phyloP scores from a whole-genome alignment of 1,140 invertebrate species.

The Rhopalosiphum padi region DNA sequence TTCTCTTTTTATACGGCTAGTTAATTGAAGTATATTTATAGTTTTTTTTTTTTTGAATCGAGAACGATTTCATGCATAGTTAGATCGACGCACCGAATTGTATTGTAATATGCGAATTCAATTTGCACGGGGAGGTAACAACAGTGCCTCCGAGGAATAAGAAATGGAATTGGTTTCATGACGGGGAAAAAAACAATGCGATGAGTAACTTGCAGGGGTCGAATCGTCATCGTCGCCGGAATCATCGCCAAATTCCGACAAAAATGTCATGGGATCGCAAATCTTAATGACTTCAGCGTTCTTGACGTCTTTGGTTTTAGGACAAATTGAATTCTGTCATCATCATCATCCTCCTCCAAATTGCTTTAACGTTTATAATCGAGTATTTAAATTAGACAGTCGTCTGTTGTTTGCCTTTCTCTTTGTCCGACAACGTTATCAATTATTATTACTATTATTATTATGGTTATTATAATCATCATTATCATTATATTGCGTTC shows the following conservation, averaged over 20 bases:
- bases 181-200: constrained; percentile 46
- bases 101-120: constrained; percentile 52
- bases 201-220: constrained; percentile 4
- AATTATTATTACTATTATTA: constrained; percentile 29
- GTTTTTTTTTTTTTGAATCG: not conserved
- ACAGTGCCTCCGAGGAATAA: not conserved
- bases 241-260: constrained; percentile 25
- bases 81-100: not conserved
- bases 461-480: not conserved
- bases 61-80: constrained; percentile 51
- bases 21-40: constrained; percentile 44
- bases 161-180: constrained; percentile 11
- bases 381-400: constrained; percentile 52
- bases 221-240: not conserved
- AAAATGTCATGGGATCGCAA: constrained; percentile 33
- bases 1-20: not conserved
- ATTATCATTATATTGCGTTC: not conserved
- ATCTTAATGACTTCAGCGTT: constrained; percentile 51
- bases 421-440: constrained; percentile 26
- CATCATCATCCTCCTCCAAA: not conserved
- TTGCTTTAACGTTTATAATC: constrained; percentile 49
- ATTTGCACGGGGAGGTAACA: constrained; percentile 25
- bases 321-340: constrained; percentile 38
- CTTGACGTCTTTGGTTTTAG: constrained; percentile 51
- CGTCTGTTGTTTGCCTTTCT: constrained; percentile 17